These are phyloP conservation scores for Neoitamus cyanurus DNA, from an alignment of 2,888 invertebrate species.

Conservation along the genomic window DNA sequence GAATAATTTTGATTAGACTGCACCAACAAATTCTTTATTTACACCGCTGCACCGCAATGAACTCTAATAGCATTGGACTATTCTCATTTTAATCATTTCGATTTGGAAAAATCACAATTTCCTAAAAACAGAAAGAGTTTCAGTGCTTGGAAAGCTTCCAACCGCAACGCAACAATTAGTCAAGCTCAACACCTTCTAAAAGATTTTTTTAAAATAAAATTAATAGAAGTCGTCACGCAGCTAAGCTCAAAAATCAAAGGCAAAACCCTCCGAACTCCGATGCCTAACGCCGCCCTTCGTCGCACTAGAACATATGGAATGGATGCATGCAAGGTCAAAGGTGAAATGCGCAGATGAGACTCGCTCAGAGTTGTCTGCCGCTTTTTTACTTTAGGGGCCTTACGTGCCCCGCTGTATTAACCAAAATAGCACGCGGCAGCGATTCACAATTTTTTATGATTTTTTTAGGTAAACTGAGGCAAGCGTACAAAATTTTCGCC, in stretches of 20 bases:
- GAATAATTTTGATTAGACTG: too few species aligned
- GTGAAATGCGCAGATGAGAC: slow-evolving; percentile 40
- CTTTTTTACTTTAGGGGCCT: slow-evolving; percentile 14
- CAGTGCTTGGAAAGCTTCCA: too few species aligned
- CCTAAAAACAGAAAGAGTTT: too few species aligned
- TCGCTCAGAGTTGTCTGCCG: neutral
- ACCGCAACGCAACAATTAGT: too few species aligned
- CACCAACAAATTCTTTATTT: too few species aligned
- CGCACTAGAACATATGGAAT: slow-evolving; percentile 10
- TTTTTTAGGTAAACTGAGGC: neutral
- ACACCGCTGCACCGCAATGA: too few species aligned
- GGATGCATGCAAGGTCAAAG: slow-evolving; percentile 28
- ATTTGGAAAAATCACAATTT: too few species aligned
- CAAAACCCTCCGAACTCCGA: neutral
- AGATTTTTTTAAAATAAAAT: neutral
- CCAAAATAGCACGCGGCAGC: slow-evolving; percentile 33
- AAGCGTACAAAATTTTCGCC: neutral
- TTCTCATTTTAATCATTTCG: too few species aligned
- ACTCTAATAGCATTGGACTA: too few species aligned
- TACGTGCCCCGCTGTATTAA: neutral
- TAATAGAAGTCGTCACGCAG: neutral
- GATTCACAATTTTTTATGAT: slow-evolving; percentile 19
- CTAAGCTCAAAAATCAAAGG: neutral
- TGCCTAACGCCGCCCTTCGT: neutral
- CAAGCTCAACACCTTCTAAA: neutral